Evolutionary conservation across 2,113 vertebrate species (phyloP), one percentile per base, ranked within the genome.

Genomic region (Tachysurus fulvidraco): DNA sequence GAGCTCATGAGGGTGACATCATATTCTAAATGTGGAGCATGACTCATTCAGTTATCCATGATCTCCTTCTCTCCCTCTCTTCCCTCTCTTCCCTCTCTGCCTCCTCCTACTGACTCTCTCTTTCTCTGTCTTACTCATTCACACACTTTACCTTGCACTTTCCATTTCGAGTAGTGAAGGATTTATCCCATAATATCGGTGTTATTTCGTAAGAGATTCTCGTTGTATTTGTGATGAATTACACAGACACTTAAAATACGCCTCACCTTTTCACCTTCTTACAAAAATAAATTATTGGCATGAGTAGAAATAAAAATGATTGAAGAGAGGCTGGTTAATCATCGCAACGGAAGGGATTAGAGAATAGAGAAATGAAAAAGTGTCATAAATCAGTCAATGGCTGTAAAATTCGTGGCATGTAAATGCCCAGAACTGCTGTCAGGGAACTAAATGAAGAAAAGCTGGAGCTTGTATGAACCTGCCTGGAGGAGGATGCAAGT

Each of bases 11-110:
- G 77, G 73, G 28, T 88, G 88, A 90, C 86, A 60, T 91, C 90
- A 92, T 89, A 25, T 54, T 77, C 87, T 91, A 90, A 90, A 86
- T 84, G 76, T 84, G 65, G 89, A 64, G 55, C 5, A 52, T 90
- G 91, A 91, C 88, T 88, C 84, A 86, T 69, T 81, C 73, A 54
- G 81, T 89, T 79, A 86, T 83, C 84, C 79, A 90, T 86, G 83
- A 90, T 85, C 69, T 55, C 87, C 19, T 36, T 83, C 78, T 30
- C 50, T 23, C 62, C 54, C 17, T 17, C 83, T 62, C 55, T 30
- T n/a, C 46, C 60, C 21, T 17, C 85, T 74, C 54, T 25, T n/a
- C 57, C 11, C 77, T 36, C 36, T 21, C 14, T 64, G 6, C 12
- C 84, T 67, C 46, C 28, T 25, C 36, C 54, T 12, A 36, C 28